Percentiles rank a stretch among this genome's conserved stretches.
These are phyloP conservation scores for Drosophila falleni DNA, from an alignment of 2,888 invertebrate species.

Conservation along the genomic window DNA sequence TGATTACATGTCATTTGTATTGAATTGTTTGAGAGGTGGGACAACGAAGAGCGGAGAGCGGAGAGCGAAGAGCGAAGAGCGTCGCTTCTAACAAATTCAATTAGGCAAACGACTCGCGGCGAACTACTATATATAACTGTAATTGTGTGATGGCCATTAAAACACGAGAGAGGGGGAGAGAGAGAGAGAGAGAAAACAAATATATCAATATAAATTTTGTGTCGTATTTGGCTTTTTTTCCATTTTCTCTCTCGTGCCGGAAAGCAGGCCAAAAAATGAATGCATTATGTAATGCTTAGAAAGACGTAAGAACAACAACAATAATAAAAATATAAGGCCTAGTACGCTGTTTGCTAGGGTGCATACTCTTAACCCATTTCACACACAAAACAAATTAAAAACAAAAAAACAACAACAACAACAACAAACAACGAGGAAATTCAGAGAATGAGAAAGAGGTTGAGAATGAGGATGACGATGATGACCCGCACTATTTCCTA, in stretches of 20 bases:
- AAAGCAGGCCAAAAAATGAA: constrained; percentile 35
- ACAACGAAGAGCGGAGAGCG: neutral
- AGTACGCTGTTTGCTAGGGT: constrained; percentile 31
- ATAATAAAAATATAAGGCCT: neutral
- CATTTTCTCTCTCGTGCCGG: neutral
- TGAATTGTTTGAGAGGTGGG: constrained; percentile 30
- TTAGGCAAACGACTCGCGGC: constrained; percentile 52
- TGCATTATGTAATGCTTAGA: constrained; percentile 49
- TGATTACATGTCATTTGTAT: constrained; percentile 74
- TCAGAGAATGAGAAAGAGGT: constrained; percentile 6
- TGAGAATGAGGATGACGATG: constrained; percentile 13
- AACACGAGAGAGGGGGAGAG: no score
- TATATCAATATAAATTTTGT: constrained; percentile 8
- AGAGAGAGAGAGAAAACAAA: neutral
- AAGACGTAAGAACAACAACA: neutral
- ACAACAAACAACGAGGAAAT: constrained; percentile 12
- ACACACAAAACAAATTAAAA: constrained; percentile 40
- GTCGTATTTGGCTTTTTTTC: neutral
- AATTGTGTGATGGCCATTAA: constrained; percentile 52
- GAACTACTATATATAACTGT: constrained; percentile 37
- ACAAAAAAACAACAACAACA: constrained; percentile 17
- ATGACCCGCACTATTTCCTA: constrained; percentile 32
- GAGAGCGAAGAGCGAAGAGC: neutral
- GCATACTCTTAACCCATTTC: constrained; percentile 77
- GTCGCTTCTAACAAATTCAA: constrained; percentile 68